These are phyloP conservation scores for Polyommatus icarus DNA, from an alignment of 2,888 invertebrate species.

Conservation along the genomic window DNA sequence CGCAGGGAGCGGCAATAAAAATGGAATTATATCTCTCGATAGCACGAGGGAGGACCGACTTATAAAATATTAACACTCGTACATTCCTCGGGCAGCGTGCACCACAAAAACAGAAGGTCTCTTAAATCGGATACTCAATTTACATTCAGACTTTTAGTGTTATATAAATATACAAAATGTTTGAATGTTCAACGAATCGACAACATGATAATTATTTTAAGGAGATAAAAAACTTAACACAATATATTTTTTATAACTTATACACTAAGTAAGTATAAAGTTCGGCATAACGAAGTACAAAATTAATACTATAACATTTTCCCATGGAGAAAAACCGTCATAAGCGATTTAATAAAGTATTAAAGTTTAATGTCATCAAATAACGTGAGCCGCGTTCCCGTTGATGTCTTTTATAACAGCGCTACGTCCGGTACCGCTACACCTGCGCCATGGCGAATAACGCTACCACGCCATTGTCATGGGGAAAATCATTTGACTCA, in stretches of 20 bases:
- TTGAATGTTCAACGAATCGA: not conserved
- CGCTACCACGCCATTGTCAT: slow-evolving; percentile 16
- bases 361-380: not conserved
- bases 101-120: not conserved
- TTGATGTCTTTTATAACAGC: slow-evolving; percentile 59
- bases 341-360: not conserved
- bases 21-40: slow-evolving; percentile 35
- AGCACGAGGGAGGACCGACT: not conserved
- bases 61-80: not conserved
- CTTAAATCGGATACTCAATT: not conserved
- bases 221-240: not conserved
- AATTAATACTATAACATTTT: not conserved
- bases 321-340: not conserved
- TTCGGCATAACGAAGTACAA: not conserved
- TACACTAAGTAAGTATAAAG: not conserved
- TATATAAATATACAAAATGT: not conserved
- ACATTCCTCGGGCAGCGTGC: not conserved
- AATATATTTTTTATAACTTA: not conserved
- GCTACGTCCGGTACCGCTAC: slow-evolving; percentile 22
- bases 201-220: not conserved
- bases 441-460: slow-evolving; percentile 11
- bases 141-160: not conserved
- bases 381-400: slow-evolving; percentile 45
- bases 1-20: slow-evolving; percentile 36
- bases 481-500: slow-evolving; percentile 8